These are phyloP conservation scores for Colostygia pectinataria DNA, from an alignment of 2,888 invertebrate genomes.

Conservation along the genomic window DNA sequence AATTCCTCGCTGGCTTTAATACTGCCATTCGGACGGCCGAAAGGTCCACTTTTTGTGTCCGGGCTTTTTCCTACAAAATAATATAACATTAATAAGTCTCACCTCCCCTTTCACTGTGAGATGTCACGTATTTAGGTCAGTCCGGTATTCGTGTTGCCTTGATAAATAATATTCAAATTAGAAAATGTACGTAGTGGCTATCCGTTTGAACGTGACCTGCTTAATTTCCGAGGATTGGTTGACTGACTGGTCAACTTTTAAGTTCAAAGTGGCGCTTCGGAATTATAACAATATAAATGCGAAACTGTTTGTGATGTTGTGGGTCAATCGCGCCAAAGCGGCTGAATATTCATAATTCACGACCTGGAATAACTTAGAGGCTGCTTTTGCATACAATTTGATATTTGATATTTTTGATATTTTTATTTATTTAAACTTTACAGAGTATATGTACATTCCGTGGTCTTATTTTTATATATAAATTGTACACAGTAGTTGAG, in stretches of 20 bases:
- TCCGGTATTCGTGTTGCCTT: slow-evolving; percentile 47
- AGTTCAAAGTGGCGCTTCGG: slow-evolving; percentile 1
- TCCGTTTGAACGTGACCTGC: slow-evolving; percentile 43
- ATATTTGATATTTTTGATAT: no score
- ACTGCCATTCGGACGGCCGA: slow-evolving; percentile 65
- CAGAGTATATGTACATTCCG: no score
- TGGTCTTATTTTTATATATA: no score
- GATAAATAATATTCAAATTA: slow-evolving; percentile 53
- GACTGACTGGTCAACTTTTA: slow-evolving; percentile 13
- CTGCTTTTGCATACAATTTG: no score
- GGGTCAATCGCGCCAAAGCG: no score
- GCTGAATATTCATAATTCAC: no score
- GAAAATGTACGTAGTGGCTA: slow-evolving; percentile 40
- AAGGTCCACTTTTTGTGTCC: slow-evolving; percentile 62
- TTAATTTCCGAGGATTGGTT: slow-evolving; percentile 14
- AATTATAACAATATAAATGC: slow-evolving; percentile 2
- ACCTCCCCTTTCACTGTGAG: slow-evolving; percentile 55
- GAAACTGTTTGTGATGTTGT: no score
- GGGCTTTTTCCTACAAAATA: slow-evolving; percentile 60
- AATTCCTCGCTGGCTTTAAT: slow-evolving; percentile 58
- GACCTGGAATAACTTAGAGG: no score
- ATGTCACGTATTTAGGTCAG: slow-evolving; percentile 60
- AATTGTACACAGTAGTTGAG: no score
- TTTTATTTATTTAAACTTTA: no score
- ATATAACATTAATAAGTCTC: slow-evolving; percentile 71